Evolutionary conservation across 2,797 vertebrate species (phyloP).

Genomic region (Periophthalmus magnuspinnatus): DNA sequence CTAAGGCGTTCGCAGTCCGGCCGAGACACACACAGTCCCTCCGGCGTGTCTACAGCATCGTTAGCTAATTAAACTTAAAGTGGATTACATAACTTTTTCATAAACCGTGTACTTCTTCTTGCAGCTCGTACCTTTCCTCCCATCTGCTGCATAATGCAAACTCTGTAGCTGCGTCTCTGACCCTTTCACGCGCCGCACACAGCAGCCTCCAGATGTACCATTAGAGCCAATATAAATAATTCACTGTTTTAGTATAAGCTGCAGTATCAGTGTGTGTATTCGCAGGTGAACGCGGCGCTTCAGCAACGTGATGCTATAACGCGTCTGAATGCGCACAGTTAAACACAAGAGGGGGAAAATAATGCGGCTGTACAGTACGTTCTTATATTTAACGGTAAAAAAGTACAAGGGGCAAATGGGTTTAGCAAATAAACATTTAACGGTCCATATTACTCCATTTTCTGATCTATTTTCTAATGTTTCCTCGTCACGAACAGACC

Average conservation of each 20-base stretch:
- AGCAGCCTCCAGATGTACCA: neutral
- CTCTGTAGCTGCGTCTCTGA: neutral
- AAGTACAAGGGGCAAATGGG: too few species aligned
- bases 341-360: neutral
- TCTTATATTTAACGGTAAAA: too few species aligned
- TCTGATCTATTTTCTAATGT: too few species aligned
- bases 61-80: neutral
- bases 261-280: neutral
- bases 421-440: too few species aligned
- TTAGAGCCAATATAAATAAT: neutral
- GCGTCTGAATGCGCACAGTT: neutral
- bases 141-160: neutral
- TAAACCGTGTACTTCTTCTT: neutral
- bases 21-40: too few species aligned
- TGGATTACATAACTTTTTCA: neutral
- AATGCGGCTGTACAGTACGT: too few species aligned
- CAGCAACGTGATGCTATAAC: neutral
- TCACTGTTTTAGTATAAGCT: neutral
- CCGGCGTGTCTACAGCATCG: neutral
- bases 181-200: neutral
- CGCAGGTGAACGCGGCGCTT: neutral
- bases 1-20: too few species aligned
- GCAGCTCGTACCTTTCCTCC: neutral
- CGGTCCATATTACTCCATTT: too few species aligned
- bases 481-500: too few species aligned